Evolutionary conservation across 2,797 vertebrate species (phyloP), one percentile per base, ranked within the genome.

Genomic region (Macropodus opercularis): DNA sequence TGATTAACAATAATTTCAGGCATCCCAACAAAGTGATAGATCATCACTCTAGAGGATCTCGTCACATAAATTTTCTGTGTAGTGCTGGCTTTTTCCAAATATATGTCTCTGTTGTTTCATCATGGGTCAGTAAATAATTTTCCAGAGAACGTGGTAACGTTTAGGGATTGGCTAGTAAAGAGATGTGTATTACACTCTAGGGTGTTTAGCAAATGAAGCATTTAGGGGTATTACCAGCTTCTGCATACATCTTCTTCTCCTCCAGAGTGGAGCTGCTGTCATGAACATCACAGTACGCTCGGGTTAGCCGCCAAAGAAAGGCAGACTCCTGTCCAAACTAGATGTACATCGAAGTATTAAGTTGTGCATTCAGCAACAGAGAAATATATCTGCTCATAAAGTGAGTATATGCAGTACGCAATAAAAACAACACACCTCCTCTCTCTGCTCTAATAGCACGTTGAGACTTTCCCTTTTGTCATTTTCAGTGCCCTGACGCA

Each of bases 241-340:
- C 89, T 73, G 95, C 95, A 6, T 92, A 91, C 41, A 69, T 83
- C 77, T 93, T 98, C 87, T 96, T 98, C 79, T 97, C 94, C 69
- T 94, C 91, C 52, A 58, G 21, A 69, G 92, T 87, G 77, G 81
- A 41, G 78, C 94, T 89, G 80, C 94, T 50, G 62, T 96, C 94
- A 85, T 93, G 96, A 78, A 96, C 87, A 69, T 98, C 97, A 54
- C 92, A 93, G 72, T 97, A 94, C 40, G 94, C 94, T 38, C 98
- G 94, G 47, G 79, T 89, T 42, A 99, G 84, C 21, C 98, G 91
- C 97, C 98, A 99, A 35, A 98, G 92, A 81, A 95, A 96, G 15
- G 89, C 70, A 15, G 86, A 90, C 50, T 75, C 90, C 80, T 95
- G 90, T 82, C 85, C 91, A 70, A 94, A 95, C 98, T 99, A 29